phyloP scores from a whole-genome alignment of 2,888 invertebrate genomes.

The Pasiphila rectangulata region DNA sequence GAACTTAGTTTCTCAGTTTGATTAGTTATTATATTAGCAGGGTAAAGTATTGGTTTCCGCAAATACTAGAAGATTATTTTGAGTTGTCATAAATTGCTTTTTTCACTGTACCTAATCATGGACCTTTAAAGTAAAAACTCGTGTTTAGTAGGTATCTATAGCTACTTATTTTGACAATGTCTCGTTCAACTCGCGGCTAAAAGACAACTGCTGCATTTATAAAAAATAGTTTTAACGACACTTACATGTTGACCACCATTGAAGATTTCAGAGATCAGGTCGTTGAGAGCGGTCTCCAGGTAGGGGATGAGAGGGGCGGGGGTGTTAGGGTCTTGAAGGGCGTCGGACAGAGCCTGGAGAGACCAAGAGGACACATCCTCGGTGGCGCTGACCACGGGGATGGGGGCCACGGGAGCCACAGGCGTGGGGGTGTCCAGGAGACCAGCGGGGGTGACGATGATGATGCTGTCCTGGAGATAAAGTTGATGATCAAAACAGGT shows the following conservation, averaged over 20 bases:
- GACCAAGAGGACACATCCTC: conserved; percentile 41
- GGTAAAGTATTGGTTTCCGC: no score
- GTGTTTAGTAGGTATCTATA: neutral
- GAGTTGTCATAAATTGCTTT: no score
- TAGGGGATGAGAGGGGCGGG: conserved; percentile 49
- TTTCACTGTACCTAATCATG: no score
- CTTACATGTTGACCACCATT: conserved; percentile 44
- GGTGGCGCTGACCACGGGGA: conserved; percentile 39
- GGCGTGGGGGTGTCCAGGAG: conserved; percentile 10
- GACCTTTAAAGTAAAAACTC: neutral
- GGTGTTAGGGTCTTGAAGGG: conserved; percentile 50
- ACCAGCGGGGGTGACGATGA: conserved; percentile 37
- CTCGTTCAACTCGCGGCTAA: no score
- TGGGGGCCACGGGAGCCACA: conserved; percentile 25
- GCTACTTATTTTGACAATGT: no score
- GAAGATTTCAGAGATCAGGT: conserved; percentile 46
- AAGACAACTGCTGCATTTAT: no score
- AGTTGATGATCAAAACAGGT: no score
- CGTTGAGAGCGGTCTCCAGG: conserved; percentile 51
- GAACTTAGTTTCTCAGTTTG: no score
- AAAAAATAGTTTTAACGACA: neutral
- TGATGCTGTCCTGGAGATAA: conserved; percentile 32
- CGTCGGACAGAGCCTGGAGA: conserved; percentile 44
- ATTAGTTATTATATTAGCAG: no score
- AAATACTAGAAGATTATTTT: no score